phyloP scores from a whole-genome alignment of 2,113 vertebrate genomes.

The Condylura cristata region DNA sequence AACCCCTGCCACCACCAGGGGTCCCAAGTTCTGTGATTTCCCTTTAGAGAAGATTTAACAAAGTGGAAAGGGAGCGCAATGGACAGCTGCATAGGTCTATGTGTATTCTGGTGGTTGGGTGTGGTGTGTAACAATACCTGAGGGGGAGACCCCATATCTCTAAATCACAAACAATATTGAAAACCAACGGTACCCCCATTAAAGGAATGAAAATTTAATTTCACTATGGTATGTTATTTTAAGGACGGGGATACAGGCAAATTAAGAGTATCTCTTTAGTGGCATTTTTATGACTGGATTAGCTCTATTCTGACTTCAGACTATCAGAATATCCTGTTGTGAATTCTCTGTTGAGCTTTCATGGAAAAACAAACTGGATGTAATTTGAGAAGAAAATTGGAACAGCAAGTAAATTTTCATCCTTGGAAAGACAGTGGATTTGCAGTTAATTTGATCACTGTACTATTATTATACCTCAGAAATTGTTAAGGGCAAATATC shows the following conservation, averaged over 20 bases:
- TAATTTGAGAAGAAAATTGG: neutral
- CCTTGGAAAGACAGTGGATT: neutral
- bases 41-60: neutral
- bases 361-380: neutral
- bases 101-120: no score
- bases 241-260: neutral
- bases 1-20: no score
- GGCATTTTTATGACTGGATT: neutral
- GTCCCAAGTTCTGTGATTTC: neutral
- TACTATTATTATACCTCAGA: neutral
- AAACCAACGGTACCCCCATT: no score
- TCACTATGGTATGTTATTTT: neutral
- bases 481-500: neutral
- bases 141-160: no score
- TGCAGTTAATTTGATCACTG: neutral
- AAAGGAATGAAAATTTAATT: neutral
- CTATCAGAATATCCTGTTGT: neutral
- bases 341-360: neutral
- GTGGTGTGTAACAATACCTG: no score
- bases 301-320: neutral
- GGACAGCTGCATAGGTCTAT: no score
- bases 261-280: neutral
- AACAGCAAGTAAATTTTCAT: neutral
- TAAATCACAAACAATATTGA: no score
- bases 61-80: no score